A percentile compares a stretch with the other conserved stretches of the same genome.
Conservation (phyloP, 2,888 invertebrate genomes). For the Sialis fuliginosa region DNA sequence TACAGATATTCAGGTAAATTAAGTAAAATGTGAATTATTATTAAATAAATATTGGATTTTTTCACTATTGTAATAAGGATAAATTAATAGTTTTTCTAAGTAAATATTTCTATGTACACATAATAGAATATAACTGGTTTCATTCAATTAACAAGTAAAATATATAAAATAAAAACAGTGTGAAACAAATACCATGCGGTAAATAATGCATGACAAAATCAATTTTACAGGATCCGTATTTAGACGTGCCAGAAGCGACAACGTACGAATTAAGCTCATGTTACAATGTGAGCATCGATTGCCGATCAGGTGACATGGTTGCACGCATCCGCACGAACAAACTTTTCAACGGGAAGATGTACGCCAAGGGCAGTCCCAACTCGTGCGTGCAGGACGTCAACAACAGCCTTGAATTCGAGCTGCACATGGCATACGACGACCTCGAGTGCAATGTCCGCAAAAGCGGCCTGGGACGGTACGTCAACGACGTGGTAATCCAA, state of each 20-base stretch:
- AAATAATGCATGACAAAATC: neutral
- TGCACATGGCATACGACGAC: conserved; percentile 83
- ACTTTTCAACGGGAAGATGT: conserved; percentile 85
- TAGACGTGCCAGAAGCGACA: conserved; percentile 79
- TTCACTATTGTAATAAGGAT: too few species aligned
- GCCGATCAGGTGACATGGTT: conserved; percentile 82
- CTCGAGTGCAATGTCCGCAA: conserved; percentile 85
- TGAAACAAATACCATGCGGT: too few species aligned
- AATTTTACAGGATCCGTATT: conserved; percentile 56
- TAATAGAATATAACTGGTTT: neutral
- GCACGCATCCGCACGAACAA: conserved; percentile 83
- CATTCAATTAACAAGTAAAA: too few species aligned
- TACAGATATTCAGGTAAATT: conserved; percentile 62
- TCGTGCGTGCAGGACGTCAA: conserved; percentile 81
- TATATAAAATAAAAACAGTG: too few species aligned
- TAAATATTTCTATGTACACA: neutral
- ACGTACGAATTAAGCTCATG: conserved; percentile 86
- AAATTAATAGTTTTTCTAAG: neutral
- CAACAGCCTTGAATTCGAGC: conserved; percentile 74
- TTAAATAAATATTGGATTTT: neutral
- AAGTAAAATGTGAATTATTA: neutral
- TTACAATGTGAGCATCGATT: conserved; percentile 88
- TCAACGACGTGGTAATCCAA: conserved; percentile 87
- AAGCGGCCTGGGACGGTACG: conserved; percentile 69
- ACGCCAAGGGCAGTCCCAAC: conserved; percentile 86